Percentiles rank a stretch among this genome's conserved stretches.
These are phyloP conservation scores for Anagyrus pseudococci DNA, from an alignment of 2,888 invertebrate genomes.

Conservation along the genomic window DNA sequence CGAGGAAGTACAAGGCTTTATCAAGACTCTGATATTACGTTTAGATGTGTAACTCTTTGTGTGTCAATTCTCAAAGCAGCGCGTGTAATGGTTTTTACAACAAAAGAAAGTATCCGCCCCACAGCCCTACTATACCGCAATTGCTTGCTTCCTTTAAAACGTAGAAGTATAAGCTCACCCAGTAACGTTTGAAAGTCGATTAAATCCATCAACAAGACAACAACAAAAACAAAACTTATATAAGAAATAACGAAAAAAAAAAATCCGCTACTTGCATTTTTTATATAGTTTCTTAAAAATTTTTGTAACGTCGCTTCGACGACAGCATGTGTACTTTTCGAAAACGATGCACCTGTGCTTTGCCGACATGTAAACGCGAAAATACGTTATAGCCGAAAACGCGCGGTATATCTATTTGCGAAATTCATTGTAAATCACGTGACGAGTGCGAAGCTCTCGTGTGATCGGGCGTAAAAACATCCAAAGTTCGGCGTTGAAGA, in stretches of 20 bases:
- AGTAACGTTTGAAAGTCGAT: slow-evolving; percentile 25
- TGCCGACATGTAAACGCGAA: slow-evolving; percentile 11
- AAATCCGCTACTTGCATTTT: slow-evolving; percentile 35
- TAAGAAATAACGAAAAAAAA: slow-evolving; percentile 33
- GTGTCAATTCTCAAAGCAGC: slow-evolving; percentile 33
- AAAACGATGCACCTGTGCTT: slow-evolving; percentile 33
- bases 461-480: too few relatives aligned
- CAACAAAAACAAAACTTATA: slow-evolving; percentile 7
- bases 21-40: slow-evolving; percentile 32
- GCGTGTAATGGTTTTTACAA: slow-evolving; percentile 18
- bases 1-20: slow-evolving; percentile 35
- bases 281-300: slow-evolving; percentile 30
- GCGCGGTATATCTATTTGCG: too few relatives aligned
- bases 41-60: slow-evolving; percentile 28
- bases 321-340: slow-evolving; percentile 12
- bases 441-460: slow-evolving; percentile 35
- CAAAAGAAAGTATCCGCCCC: slow-evolving; percentile 30
- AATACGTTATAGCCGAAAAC: slow-evolving; percentile 19
- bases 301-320: slow-evolving; percentile 24
- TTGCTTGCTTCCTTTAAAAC: slow-evolving; percentile 30
- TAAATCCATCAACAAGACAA: slow-evolving; percentile 6
- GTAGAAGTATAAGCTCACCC: slow-evolving; percentile 11
- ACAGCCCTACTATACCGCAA: slow-evolving; percentile 26
- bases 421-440: slow-evolving; percentile 45
- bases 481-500: slow-evolving; percentile 31